phyloP scores from a whole-genome alignment of 2,888 invertebrate genomes.

The Drosophila sordidula region DNA sequence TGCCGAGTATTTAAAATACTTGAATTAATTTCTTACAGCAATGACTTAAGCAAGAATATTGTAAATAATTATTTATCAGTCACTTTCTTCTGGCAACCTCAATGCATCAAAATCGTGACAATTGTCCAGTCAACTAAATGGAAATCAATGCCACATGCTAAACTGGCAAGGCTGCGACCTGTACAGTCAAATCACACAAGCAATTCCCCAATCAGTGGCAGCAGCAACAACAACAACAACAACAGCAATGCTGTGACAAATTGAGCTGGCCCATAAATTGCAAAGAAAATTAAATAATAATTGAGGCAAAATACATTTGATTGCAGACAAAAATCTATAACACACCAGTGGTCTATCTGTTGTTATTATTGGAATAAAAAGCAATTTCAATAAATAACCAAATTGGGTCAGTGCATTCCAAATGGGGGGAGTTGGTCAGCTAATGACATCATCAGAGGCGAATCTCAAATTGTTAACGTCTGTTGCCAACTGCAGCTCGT shows the following conservation, averaged over 20 bases:
- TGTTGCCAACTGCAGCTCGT: slow-evolving; percentile 45
- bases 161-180: slow-evolving; percentile 38
- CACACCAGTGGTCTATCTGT: background rate
- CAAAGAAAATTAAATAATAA: slow-evolving; percentile 72
- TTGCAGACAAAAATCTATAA: slow-evolving; percentile 18
- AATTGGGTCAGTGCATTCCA: slow-evolving; percentile 69
- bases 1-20: no score
- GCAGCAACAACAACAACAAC: slow-evolving; percentile 16
- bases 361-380: slow-evolving; percentile 52
- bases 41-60: no score
- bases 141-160: slow-evolving; percentile 40
- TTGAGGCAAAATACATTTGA: slow-evolving; percentile 52
- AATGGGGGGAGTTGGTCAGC: background rate
- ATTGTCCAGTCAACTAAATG: slow-evolving; percentile 15
- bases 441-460: slow-evolving; percentile 52
- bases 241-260: slow-evolving; percentile 53
- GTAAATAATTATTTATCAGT: background rate
- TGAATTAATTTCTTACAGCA: no score
- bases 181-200: slow-evolving; percentile 14
- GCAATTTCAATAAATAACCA: slow-evolving; percentile 76
- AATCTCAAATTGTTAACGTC: slow-evolving; percentile 39
- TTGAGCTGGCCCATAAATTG: slow-evolving; percentile 58
- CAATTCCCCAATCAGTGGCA: slow-evolving; percentile 46
- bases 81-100: slow-evolving; percentile 12
- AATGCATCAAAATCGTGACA: slow-evolving; percentile 11